Conservation (phyloP, 2,888 invertebrate species). For the Mantis religiosa region DNA sequence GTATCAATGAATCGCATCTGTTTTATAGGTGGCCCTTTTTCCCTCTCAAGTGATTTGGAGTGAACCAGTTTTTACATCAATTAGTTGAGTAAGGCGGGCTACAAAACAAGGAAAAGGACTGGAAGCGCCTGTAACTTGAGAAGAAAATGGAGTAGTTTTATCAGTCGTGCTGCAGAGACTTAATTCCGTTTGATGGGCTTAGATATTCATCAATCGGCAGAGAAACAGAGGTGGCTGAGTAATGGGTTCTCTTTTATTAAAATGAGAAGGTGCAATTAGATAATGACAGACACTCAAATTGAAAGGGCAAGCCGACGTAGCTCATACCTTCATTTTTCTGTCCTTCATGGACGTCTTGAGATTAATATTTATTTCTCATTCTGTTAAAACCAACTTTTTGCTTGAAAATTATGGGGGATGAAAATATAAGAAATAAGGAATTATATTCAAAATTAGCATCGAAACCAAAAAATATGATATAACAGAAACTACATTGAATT, state of each 20-base stretch:
- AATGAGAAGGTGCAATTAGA: background rate
- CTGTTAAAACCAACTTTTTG: no score
- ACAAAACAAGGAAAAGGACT: background rate
- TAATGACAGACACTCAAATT: no score
- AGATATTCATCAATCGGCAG: background rate
- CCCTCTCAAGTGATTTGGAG: background rate
- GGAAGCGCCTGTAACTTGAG: background rate
- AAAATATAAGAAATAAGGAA: no score
- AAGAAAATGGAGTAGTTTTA: background rate
- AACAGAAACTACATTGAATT: no score
- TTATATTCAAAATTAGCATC: no score
- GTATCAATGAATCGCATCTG: background rate
- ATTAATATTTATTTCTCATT: no score
- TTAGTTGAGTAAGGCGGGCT: background rate
- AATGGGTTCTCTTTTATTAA: background rate
- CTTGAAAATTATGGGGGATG: no score
- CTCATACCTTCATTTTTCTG: no score
- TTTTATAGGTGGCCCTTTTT: background rate
- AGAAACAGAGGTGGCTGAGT: background rate
- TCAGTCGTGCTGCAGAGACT: background rate
- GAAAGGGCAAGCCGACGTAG: no score
- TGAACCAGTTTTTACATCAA: background rate
- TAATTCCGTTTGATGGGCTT: background rate
- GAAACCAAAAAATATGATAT: no score
- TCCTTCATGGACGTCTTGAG: no score